These are phyloP conservation scores for Amazona guildingii DNA, from an alignment of 2,113 vertebrate genomes.

Conservation along the genomic window DNA sequence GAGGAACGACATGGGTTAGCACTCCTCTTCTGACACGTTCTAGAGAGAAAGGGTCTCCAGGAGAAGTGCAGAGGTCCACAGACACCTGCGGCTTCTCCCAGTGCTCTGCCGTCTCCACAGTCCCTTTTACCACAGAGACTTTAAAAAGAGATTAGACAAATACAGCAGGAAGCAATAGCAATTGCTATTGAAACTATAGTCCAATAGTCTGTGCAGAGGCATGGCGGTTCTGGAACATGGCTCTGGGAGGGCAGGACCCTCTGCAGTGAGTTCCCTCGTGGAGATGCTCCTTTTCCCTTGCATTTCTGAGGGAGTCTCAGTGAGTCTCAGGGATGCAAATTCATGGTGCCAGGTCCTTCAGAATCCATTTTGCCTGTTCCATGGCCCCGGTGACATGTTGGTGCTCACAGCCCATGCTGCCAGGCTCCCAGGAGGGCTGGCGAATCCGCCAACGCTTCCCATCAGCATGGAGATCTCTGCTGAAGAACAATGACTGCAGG, in stretches of 20 bases:
- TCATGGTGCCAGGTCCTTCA: rapidly evolving
- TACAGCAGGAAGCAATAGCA: not conserved
- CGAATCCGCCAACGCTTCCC: not conserved
- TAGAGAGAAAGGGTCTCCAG: not conserved
- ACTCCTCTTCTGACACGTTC: not conserved
- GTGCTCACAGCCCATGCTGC: not conserved
- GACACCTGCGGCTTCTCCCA: not conserved
- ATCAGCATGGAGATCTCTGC: not conserved
- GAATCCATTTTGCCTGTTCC: not conserved
- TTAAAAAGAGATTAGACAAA: not conserved
- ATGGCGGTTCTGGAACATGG: rapidly evolving
- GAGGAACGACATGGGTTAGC: not conserved
- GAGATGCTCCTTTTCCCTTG: not conserved
- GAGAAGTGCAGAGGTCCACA: not conserved
- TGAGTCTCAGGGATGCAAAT: not conserved
- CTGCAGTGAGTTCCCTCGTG: rapidly evolving
- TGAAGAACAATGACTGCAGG: not conserved
- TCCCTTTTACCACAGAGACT: not conserved
- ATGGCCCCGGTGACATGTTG: rapidly evolving
- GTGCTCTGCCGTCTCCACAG: rapidly evolving
- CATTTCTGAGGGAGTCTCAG: not conserved
- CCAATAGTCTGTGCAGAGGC: not conserved
- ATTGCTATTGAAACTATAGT: not conserved
- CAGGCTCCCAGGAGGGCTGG: not conserved
- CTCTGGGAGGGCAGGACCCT: not conserved